A percentile compares a stretch with the other conserved stretches of the same genome.
phyloP scores from a whole-genome alignment of 1,140 invertebrate species.

The Cydia splendana region DNA sequence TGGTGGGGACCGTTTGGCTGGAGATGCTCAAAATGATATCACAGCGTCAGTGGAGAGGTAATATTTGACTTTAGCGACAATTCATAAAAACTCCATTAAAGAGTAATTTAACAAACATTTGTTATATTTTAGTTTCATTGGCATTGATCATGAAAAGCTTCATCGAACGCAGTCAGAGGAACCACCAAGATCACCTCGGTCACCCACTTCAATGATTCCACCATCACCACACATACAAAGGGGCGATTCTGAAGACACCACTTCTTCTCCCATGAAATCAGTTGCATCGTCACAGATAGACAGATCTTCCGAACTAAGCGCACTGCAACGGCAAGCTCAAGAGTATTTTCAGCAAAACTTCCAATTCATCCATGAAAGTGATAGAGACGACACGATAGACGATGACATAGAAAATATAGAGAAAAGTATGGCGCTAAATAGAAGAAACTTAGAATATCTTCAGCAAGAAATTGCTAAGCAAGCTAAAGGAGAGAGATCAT shows the following conservation, averaged over 20 bases:
- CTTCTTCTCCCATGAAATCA: conserved; percentile 71
- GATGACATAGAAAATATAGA: conserved; percentile 78
- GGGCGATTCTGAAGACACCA: conserved; percentile 72
- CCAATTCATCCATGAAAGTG: conserved; percentile 78
- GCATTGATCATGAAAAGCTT: conserved; percentile 85
- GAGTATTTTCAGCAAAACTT: conserved; percentile 80
- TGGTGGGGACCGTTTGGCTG: conserved; percentile 77
- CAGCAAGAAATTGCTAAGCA: conserved; percentile 79
- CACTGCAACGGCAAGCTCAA: conserved; percentile 71
- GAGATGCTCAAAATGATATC: conserved; percentile 60
- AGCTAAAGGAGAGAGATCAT: conserved; percentile 65
- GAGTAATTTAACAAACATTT: conserved; percentile 22
- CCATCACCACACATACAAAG: conserved; percentile 63
- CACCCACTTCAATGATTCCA: conserved; percentile 65
- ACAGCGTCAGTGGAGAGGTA: conserved; percentile 66
- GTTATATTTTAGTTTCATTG: conserved; percentile 65
- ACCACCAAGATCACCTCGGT: conserved; percentile 86
- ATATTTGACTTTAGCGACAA: neutral
- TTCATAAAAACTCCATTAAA: conserved; percentile 4
- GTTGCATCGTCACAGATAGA: conserved; percentile 70
- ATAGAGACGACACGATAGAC: conserved; percentile 78
- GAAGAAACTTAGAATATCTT: conserved; percentile 76
- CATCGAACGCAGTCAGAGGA: conserved; percentile 92
- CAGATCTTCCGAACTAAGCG: conserved; percentile 72
- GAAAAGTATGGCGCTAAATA: conserved; percentile 78